Percentiles rank a stretch among this genome's conserved stretches.
phyloP scores from a whole-genome alignment of 2,888 invertebrate species.

The Sussaba pulchella region DNA sequence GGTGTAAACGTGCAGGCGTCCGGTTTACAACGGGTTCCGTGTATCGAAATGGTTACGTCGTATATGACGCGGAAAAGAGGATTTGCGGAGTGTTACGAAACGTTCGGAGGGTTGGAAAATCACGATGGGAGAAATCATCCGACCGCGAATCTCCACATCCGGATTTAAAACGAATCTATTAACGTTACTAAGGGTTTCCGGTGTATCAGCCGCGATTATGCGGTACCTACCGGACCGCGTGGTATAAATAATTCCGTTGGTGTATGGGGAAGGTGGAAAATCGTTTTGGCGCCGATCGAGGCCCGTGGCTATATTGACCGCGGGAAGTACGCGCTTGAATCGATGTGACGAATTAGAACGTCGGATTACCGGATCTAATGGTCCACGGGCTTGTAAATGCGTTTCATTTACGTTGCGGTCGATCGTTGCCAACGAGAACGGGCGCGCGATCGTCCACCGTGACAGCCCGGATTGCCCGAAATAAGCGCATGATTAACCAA shows the following conservation, averaged over 20 bases:
- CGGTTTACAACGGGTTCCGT: not conserved
- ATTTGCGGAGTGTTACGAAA: slow-evolving; percentile 8
- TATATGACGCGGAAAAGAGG: slow-evolving; percentile 8
- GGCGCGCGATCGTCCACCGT: slow-evolving; percentile 19
- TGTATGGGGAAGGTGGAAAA: slow-evolving; percentile 1
- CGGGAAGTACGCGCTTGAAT: slow-evolving; percentile 37
- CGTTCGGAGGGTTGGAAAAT: not conserved
- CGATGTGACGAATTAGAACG: slow-evolving; percentile 60
- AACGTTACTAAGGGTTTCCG: not conserved
- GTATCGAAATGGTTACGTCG: slow-evolving; percentile 12
- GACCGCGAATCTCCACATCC: not conserved
- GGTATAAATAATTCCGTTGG: not conserved
- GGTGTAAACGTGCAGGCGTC: not conserved
- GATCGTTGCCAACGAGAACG: slow-evolving; percentile 56
- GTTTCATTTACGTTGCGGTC: slow-evolving; percentile 59
- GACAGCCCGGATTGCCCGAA: slow-evolving; percentile 17
- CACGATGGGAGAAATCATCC: not conserved
- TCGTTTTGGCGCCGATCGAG: not conserved
- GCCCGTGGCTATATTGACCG: not conserved
- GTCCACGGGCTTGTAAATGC: slow-evolving; percentile 51
- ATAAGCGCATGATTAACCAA: not conserved
- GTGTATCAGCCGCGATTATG: slow-evolving; percentile 3
- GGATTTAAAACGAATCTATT: slow-evolving; percentile 15
- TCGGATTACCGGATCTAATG: slow-evolving; percentile 40
- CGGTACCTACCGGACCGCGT: not conserved